Conservation (phyloP, 30 jellyfish, hydroid and myxozoan genomes). For the Aurelia aurita region DNA sequence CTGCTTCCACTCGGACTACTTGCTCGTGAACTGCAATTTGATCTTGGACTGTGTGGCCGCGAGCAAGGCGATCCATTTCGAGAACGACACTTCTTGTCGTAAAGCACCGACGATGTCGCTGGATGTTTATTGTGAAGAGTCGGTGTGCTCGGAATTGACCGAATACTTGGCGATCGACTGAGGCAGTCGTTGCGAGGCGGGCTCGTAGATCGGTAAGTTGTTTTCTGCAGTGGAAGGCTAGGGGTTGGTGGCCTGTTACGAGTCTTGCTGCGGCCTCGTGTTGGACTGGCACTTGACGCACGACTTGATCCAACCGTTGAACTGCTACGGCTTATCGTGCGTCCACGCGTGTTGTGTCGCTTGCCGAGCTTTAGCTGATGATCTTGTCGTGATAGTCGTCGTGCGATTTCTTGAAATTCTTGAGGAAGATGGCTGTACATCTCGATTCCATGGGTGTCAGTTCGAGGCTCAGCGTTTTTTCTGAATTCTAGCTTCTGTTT, state of each 20-base stretch:
- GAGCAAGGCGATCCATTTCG: conserved; percentile 76
- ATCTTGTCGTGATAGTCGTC: conserved; percentile 96
- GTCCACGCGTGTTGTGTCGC: conserved; percentile 62
- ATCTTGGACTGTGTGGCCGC: conserved; percentile 78
- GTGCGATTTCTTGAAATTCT: conserved; percentile 98
- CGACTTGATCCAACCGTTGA: conserved; percentile 92
- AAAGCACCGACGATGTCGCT: conserved; percentile 73
- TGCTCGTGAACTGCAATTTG: conserved; percentile 70
- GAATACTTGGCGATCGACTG: conserved; percentile 95
- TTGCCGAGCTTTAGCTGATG: conserved; percentile 72
- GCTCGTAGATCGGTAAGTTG: conserved; percentile 62
- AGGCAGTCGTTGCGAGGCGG: conserved; percentile 79
- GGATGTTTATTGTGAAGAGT: conserved; percentile 92
- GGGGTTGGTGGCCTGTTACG: conserved; percentile 75
- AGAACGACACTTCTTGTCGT: conserved; percentile 66
- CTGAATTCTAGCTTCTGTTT: conserved; percentile 85
- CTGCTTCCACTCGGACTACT: conserved; percentile 60
- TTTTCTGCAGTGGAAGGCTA: conserved; percentile 50
- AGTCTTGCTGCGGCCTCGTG: conserved; percentile 79
- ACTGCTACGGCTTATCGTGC: conserved; percentile 79
- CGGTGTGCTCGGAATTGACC: conserved; percentile 98
- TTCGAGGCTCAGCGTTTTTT: conserved; percentile 89
- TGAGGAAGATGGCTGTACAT: conserved; percentile 96
- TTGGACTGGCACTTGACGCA: conserved; percentile 93
- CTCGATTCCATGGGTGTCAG: conserved; percentile 97